Evolutionary conservation across 2,113 vertebrate genomes (phyloP), one percentile per base, ranked within the genome.

Genomic region (Hiodon tergisus): DNA sequence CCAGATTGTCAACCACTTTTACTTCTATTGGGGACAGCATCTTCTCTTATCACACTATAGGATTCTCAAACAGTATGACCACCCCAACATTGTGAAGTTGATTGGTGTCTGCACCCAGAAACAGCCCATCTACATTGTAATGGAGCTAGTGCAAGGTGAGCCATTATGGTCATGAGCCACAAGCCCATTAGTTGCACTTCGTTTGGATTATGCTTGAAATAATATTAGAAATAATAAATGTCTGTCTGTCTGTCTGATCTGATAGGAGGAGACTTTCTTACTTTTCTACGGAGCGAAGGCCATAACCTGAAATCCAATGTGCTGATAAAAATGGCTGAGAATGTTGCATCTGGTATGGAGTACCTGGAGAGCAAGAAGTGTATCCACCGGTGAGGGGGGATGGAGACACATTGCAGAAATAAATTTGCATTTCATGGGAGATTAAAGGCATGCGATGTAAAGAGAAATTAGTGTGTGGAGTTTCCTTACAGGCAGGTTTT

Each of bases 31-130:
- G 14, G 54, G 11, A 5, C 47, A 59, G 17, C 14, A 51, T 14
- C 16, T 58, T 78, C n/a, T 77, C 4, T 14, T 52, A 2, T n/a
- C 14, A 16, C 48, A 63, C 58, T 60, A 0, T 82, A 99, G 97
- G 87, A 98, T 98, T 84, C 89, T 99, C 77, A 98, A 98, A 83
- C 96, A 99, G 82, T 98, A 99, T 10, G 88, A 89, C 68, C 97
- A 99, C 80, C 96, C 95, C 0, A 98, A 99, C 87, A 96, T 99
- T 0, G 97, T 99, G 75, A 93, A 90, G 55, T 93, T 99, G 75
- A 98, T 98, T 0, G 97, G 97, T 0, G 94, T 99, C 74, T 99
- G 97, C 83, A 99, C 96, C 0, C 96, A 98, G 92, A 94, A 95
- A 14, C 96, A 98, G 82, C 97, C 97, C 31, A 94, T 99, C 75